Conservation (phyloP, 2,113 vertebrate species). For the Neogobius melanostomus region DNA sequence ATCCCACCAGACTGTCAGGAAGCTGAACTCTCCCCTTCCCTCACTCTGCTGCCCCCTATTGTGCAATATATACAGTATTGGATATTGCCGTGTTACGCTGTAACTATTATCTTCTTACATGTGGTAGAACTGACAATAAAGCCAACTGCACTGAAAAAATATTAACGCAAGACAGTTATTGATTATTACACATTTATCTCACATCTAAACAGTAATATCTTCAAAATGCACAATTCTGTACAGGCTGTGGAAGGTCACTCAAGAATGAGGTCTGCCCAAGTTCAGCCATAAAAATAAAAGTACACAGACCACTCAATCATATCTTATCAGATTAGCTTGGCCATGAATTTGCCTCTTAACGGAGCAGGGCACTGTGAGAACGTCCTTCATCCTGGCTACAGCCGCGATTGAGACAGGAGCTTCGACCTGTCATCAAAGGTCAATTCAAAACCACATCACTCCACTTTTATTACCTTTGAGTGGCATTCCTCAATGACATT, state of each 20-base stretch:
- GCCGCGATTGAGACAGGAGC: slow-evolving; percentile 5
- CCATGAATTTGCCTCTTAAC: slow-evolving; percentile 30
- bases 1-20: too few species aligned
- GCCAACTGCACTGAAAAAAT: too few species aligned
- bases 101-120: too few species aligned
- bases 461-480: slow-evolving; percentile 56
- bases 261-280: not conserved
- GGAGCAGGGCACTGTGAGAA: slow-evolving; percentile 31
- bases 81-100: too few species aligned
- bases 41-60: too few species aligned
- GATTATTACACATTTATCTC: too few species aligned
- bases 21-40: too few species aligned
- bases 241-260: not conserved
- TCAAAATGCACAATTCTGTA: not conserved
- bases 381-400: slow-evolving; percentile 33
- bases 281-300: not conserved
- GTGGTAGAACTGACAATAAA: too few species aligned
- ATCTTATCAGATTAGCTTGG: slow-evolving; percentile 33
- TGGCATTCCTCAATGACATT: slow-evolving; percentile 54
- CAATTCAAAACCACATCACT: slow-evolving; percentile 36
- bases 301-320: slow-evolving; percentile 1
- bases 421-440: slow-evolving; percentile 39
- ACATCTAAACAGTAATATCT: too few species aligned
- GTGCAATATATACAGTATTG: too few species aligned
- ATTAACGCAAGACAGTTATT: too few species aligned